A percentile compares a stretch with the other conserved stretches of the same genome.
phyloP scores from a whole-genome alignment of 2,113 vertebrate genomes.

The Craseonycteris thonglongyai region DNA sequence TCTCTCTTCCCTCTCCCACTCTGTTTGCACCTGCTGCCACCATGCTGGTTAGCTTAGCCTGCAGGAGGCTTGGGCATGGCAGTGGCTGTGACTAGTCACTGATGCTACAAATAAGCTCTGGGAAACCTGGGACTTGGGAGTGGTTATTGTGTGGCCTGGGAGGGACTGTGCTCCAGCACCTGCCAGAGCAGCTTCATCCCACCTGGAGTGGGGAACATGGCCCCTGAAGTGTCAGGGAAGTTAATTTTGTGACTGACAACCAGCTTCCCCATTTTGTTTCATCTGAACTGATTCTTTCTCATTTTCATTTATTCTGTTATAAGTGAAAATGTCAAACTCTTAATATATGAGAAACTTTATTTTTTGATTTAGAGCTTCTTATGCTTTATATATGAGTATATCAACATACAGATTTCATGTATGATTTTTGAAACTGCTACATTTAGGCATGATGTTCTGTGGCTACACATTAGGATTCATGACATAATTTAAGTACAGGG shows the following conservation, averaged over 20 bases:
- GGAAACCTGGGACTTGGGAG: neutral
- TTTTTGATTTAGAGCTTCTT: slow-evolving; percentile 2
- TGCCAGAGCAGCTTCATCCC: neutral
- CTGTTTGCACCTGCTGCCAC: neutral
- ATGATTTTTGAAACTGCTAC: slow-evolving; percentile 31
- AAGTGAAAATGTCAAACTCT: neutral
- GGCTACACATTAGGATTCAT: neutral
- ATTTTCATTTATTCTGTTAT: neutral
- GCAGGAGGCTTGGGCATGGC: neutral
- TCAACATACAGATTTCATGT: slow-evolving; percentile 33
- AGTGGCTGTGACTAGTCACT: neutral
- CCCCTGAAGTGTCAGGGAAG: neutral
- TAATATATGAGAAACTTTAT: slow-evolving; percentile 8
- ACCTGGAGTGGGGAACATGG: neutral
- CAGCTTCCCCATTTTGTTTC: neutral
- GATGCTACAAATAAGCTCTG: neutral
- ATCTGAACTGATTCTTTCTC: neutral
- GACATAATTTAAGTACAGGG: neutral
- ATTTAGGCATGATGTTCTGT: neutral
- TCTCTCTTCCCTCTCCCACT: neutral
- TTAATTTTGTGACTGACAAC: neutral
- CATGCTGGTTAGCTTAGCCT: neutral
- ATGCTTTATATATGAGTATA: slow-evolving; percentile 18
- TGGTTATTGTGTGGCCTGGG: neutral
- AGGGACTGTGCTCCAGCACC: neutral